A percentile compares a stretch with the other conserved stretches of the same genome.
phyloP scores from a whole-genome alignment of 1,140 invertebrate species.

The Protaetia brevitarsis region DNA sequence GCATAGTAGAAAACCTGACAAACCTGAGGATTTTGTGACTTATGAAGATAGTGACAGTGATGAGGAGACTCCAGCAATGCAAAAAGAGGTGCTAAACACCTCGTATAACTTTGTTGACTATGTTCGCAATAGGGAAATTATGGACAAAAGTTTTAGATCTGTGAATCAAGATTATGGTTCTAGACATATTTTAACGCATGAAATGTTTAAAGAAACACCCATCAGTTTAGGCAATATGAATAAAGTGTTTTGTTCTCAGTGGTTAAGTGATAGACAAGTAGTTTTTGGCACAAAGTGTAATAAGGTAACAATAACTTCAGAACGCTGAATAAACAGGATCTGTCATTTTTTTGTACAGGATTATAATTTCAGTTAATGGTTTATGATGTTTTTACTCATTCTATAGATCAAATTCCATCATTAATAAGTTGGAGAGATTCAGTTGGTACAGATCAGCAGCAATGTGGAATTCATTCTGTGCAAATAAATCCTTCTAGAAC shows the following conservation, averaged over 20 bases:
- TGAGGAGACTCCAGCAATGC: constrained; percentile 67
- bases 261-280: constrained; percentile 91
- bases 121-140: constrained; percentile 70
- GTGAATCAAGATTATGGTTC: constrained; percentile 77
- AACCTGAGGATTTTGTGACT: constrained; percentile 83
- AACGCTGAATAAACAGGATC: not conserved
- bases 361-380: constrained; percentile 67
- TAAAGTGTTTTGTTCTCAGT: constrained; percentile 95
- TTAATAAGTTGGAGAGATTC: constrained; percentile 63
- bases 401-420: constrained; percentile 82
- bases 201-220: constrained; percentile 81
- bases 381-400: constrained; percentile 74
- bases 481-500: constrained; percentile 91
- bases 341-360: constrained; percentile 15
- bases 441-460: constrained; percentile 58
- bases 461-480: constrained; percentile 89
- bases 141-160: constrained; percentile 64
- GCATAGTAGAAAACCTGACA: constrained; percentile 72
- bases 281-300: constrained; percentile 97
- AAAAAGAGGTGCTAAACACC: constrained; percentile 69
- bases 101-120: constrained; percentile 86
- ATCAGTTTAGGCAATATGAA: constrained; percentile 84
- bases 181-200: constrained; percentile 81
- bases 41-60: constrained; percentile 84
- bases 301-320: constrained; percentile 61